phyloP scores from a whole-genome alignment of 2,113 vertebrate genomes.

The Shinisaurus crocodilurus region DNA sequence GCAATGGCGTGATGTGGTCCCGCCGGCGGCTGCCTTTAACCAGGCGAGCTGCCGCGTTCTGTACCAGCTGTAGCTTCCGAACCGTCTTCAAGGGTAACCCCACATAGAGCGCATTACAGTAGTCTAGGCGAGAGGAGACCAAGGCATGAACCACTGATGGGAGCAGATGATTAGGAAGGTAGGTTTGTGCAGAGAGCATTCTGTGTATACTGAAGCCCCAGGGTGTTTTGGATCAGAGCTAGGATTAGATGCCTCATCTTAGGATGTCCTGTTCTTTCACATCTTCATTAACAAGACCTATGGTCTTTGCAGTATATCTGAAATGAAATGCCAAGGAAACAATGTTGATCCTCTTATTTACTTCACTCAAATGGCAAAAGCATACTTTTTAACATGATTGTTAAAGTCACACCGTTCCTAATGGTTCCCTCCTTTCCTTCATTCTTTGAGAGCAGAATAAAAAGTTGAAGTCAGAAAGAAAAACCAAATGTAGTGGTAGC shows the following conservation, averaged over 20 bases:
- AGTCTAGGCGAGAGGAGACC: too few relatives aligned
- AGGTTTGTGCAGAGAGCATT: neutral
- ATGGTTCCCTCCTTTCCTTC: slow-evolving; percentile 37
- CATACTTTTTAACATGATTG: slow-evolving; percentile 44
- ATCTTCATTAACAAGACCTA: slow-evolving; percentile 20
- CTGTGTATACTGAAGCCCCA: neutral
- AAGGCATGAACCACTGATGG: too few relatives aligned
- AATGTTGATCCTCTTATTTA: neutral
- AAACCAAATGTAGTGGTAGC: slow-evolving; percentile 53
- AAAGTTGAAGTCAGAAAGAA: slow-evolving; percentile 49
- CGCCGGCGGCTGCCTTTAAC: too few relatives aligned
- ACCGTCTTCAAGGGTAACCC: too few relatives aligned
- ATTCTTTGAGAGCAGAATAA: slow-evolving; percentile 49
- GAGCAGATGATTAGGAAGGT: too few relatives aligned
- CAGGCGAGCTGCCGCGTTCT: too few relatives aligned
- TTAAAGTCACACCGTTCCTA: slow-evolving; percentile 47
- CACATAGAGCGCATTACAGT: too few relatives aligned
- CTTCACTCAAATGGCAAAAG: slow-evolving; percentile 41
- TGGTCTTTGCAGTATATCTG: slow-evolving; percentile 34
- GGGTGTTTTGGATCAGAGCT: neutral
- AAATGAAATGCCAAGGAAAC: neutral
- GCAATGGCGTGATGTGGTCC: too few relatives aligned
- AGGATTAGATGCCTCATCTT: neutral
- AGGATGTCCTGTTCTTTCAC: neutral
- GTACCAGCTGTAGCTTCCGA: too few relatives aligned